Evolutionary conservation across 1,140 invertebrate species (phyloP).

Genomic region (Drosophila persimilis): DNA sequence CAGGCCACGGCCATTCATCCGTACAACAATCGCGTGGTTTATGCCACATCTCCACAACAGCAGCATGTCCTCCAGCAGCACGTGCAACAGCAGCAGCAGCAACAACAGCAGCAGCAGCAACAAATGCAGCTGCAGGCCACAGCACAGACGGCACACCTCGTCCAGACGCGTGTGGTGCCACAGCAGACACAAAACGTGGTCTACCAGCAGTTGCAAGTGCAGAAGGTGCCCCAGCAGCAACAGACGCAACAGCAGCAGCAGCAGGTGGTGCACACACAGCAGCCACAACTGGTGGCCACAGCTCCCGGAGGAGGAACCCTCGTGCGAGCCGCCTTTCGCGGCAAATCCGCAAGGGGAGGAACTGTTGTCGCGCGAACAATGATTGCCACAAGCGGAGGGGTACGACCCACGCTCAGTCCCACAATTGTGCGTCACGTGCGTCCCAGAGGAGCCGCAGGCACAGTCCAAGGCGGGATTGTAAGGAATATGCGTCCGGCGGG

Average conservation of each 20-base stretch:
- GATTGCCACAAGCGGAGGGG: conserved; percentile 34
- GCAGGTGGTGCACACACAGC: conserved; percentile 42
- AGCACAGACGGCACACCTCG: conserved; percentile 63
- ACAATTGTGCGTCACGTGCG: conserved; percentile 63
- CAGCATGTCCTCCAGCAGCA: conserved; percentile 74
- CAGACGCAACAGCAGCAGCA: conserved; percentile 40
- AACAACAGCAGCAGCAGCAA: conserved; percentile 67
- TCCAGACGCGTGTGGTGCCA: conserved; percentile 66
- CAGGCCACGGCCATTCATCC: conserved; percentile 68
- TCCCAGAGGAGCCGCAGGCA: conserved; percentile 42
- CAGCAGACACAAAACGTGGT: conserved; percentile 66
- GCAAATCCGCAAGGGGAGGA: conserved; percentile 50
- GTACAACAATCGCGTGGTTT: conserved; percentile 73
- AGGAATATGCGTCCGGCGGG: conserved; percentile 49
- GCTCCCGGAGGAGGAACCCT: conserved; percentile 34
- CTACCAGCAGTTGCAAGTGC: conserved; percentile 67
- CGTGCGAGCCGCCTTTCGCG: conserved; percentile 50
- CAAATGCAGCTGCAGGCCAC: conserved; percentile 64
- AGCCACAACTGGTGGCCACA: conserved; percentile 50
- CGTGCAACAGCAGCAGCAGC: conserved; percentile 65
- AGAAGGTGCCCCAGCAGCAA: conserved; percentile 46
- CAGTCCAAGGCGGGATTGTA: conserved; percentile 33
- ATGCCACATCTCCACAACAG: conserved; percentile 66
- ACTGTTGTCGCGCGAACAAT: conserved; percentile 50
- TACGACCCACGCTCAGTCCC: conserved; percentile 32